Evolutionary conservation across 1,140 invertebrate genomes (phyloP).

Genomic region (Aphelenchoides avenae): DNA sequence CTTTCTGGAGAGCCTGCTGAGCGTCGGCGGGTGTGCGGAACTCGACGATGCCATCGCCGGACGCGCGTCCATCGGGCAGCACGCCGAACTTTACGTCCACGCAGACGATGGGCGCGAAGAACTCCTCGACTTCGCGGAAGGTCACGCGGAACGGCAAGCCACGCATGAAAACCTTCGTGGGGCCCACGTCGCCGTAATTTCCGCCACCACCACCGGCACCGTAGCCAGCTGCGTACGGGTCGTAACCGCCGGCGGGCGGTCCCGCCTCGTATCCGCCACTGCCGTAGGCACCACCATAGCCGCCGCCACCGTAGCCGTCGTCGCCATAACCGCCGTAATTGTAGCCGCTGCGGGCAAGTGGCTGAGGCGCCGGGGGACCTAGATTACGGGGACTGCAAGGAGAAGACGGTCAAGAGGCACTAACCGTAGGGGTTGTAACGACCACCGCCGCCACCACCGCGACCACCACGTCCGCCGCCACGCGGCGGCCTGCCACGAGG

Average conservation of each 20-base stretch:
- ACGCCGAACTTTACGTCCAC: too few species aligned
- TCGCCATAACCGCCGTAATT: slow-evolving; percentile 7
- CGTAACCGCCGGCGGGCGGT: too few species aligned
- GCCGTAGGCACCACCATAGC: too few species aligned
- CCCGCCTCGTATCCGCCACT: too few species aligned
- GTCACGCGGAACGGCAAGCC: slow-evolving; percentile 28
- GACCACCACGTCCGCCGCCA: too few species aligned
- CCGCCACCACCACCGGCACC: too few species aligned
- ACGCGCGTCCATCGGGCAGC: slow-evolving; percentile 5
- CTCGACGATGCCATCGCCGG: slow-evolving; percentile 7
- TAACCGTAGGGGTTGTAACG: too few species aligned
- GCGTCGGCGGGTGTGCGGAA: slow-evolving; percentile 4
- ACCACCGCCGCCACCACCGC: too few species aligned
- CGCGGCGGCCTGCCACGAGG: too few species aligned
- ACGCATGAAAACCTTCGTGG: slow-evolving; percentile 21
- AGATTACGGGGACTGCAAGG: neutral
- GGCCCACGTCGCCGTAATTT: too few species aligned
- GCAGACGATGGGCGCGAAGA: slow-evolving; percentile 27
- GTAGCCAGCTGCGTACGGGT: too few species aligned
- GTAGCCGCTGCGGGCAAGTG: too few species aligned
- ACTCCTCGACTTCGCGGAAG: slow-evolving; percentile 24
- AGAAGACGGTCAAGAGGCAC: neutral
- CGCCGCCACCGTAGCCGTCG: slow-evolving; percentile 4
- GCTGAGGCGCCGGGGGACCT: slow-evolving; percentile 2
- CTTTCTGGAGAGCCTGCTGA: neutral